Conservation (phyloP, 1,140 invertebrate genomes). For the Conus betulinus region DNA sequence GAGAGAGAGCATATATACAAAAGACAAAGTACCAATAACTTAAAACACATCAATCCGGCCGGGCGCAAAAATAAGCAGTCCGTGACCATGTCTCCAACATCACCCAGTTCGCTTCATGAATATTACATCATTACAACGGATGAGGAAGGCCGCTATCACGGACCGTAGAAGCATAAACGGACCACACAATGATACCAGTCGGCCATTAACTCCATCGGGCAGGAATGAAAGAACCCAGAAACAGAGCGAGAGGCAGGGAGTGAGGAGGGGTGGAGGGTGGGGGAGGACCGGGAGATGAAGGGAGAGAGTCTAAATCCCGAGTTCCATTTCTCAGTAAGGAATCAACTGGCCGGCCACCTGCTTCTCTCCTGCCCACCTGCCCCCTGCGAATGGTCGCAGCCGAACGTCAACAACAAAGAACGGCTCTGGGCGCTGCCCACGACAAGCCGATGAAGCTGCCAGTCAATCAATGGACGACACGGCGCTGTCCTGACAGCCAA, state of each 20-base stretch:
- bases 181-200: too few species aligned
- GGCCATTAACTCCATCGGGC: too few species aligned
- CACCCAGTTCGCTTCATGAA: too few species aligned
- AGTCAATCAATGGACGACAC: not conserved
- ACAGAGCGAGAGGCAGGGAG: not conserved
- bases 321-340: not conserved
- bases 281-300: not conserved
- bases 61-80: too few species aligned
- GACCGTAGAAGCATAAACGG: too few species aligned
- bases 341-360: not conserved
- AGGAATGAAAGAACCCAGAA: not conserved
- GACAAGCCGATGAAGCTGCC: not conserved
- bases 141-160: too few species aligned
- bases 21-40: too few species aligned
- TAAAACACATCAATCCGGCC: too few species aligned
- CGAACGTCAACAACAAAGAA: constrained; percentile 2
- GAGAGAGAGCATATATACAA: too few species aligned
- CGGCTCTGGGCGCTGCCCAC: not conserved
- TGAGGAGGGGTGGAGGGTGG: not conserved
- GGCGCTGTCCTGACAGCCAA: not conserved
- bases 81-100: too few species aligned
- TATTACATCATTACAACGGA: too few species aligned
- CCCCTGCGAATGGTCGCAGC: not conserved
- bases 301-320: too few species aligned
- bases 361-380: not conserved